phyloP scores from a whole-genome alignment of 2,113 vertebrate species.

The Cranoglanis bouderius region DNA sequence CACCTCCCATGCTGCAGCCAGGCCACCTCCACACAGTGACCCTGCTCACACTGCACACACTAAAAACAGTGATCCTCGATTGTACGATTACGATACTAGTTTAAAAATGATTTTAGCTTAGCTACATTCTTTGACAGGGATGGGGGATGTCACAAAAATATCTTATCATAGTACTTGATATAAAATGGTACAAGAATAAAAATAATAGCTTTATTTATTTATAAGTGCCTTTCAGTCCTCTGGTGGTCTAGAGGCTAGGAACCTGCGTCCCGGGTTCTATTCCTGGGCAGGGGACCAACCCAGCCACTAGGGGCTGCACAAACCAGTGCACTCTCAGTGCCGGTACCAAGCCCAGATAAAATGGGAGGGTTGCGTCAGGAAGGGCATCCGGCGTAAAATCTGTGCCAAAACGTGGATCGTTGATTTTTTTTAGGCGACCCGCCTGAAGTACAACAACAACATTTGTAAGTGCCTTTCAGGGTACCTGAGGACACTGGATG shows the following conservation, averaged over 20 bases:
- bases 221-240: background rate
- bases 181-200: background rate
- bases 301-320: too few species aligned
- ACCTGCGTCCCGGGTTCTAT: too few species aligned
- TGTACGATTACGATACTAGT: too few species aligned
- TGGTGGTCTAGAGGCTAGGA: too few species aligned
- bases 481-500: background rate
- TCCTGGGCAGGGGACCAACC: too few species aligned
- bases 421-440: too few species aligned
- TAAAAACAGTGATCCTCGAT: background rate
- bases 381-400: too few species aligned
- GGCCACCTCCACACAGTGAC: constrained; percentile 49
- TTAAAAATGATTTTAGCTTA: background rate
- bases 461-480: background rate
- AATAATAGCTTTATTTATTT: background rate
- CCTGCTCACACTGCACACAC: constrained; percentile 28
- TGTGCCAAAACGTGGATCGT: too few species aligned
- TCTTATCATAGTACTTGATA: background rate
- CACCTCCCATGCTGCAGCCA: constrained; percentile 71
- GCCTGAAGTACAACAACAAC: too few species aligned
- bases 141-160: background rate
- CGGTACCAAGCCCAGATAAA: too few species aligned
- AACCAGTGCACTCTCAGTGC: too few species aligned
- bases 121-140: background rate
- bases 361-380: too few species aligned